Conservation (phyloP, 2,797 vertebrate genomes). For the Falco columbarius region DNA sequence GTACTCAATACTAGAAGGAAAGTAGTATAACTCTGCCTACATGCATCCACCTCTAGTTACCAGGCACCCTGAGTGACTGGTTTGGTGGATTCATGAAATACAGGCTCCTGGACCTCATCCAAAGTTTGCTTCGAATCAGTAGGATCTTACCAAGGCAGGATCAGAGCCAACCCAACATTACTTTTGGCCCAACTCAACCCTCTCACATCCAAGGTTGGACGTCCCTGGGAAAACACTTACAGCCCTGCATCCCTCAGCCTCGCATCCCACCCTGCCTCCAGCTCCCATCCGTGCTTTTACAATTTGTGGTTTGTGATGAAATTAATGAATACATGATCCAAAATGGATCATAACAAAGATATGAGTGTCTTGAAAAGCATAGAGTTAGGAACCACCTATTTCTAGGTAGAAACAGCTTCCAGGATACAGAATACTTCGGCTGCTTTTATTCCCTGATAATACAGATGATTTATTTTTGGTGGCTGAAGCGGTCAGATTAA, state of each 20-base stretch:
- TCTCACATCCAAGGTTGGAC: background rate
- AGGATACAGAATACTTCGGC: background rate
- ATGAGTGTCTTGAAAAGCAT: background rate
- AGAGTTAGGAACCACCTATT: background rate
- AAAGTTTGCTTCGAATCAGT: background rate
- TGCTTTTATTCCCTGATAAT: background rate
- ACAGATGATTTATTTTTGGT: background rate
- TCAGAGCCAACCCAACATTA: background rate
- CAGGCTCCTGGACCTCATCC: background rate
- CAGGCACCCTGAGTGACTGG: fast-evolving
- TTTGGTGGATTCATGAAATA: background rate
- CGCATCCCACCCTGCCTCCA: fast-evolving
- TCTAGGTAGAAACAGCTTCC: background rate
- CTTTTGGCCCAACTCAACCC: background rate
- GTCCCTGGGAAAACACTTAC: fast-evolving
- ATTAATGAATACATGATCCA: background rate
- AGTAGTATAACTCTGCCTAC: background rate
- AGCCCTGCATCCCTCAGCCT: background rate
- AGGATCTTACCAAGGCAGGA: fast-evolving
- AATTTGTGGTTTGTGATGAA: background rate
- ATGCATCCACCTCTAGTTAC: background rate
- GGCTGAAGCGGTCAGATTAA: background rate
- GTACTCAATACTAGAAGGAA: background rate
- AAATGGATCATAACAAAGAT: background rate
- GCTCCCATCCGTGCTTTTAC: background rate